phyloP scores from a whole-genome alignment of 2,113 vertebrate genomes.

The Carollia perspicillata region DNA sequence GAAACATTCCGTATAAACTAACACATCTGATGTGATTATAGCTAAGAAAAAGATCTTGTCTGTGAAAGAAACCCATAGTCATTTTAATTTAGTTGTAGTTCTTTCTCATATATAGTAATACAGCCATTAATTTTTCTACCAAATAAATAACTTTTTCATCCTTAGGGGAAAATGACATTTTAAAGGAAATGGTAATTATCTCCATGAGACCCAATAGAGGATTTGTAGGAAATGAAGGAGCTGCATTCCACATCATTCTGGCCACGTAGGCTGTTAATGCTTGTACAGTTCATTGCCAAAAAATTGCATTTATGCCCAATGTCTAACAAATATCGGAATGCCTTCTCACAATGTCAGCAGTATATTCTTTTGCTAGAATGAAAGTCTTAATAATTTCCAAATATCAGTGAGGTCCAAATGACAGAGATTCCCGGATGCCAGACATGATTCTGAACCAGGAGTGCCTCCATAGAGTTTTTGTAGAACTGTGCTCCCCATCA shows the following conservation, averaged over 20 bases:
- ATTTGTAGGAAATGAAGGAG: background rate
- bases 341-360: background rate
- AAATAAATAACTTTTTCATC: background rate
- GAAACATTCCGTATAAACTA: background rate
- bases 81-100: background rate
- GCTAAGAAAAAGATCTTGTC: background rate
- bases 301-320: background rate
- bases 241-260: background rate
- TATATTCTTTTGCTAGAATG: background rate
- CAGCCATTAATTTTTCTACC: background rate
- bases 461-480: background rate
- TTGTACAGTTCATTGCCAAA: background rate
- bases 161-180: background rate
- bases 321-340: background rate
- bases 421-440: background rate
- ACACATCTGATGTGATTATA: background rate
- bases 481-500: background rate
- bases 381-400: background rate
- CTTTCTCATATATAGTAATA: background rate
- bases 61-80: background rate
- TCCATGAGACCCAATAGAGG: background rate
- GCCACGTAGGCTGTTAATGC: background rate
- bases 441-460: background rate
- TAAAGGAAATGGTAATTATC: background rate
- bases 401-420: background rate